These are phyloP conservation scores for Axis porcinus DNA, from an alignment of 2,113 vertebrate genomes.

Conservation along the genomic window DNA sequence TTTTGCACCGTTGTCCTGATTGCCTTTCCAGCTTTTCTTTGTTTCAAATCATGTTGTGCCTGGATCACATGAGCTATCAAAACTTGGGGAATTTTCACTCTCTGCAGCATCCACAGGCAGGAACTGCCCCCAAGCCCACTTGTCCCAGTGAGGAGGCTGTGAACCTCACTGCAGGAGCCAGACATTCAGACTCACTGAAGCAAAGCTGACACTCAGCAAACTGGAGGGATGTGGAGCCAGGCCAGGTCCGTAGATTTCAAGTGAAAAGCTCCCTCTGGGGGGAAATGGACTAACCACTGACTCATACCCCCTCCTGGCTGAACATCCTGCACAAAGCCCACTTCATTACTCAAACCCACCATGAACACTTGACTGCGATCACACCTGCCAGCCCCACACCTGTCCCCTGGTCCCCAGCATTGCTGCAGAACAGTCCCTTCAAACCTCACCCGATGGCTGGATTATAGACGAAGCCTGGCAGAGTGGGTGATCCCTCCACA, in stretches of 20 bases:
- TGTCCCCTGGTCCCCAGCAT: background rate
- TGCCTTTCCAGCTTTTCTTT: background rate
- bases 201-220: background rate
- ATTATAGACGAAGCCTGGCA: background rate
- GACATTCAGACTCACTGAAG: background rate
- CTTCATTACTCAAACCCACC: background rate
- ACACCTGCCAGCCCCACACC: background rate
- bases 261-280: background rate
- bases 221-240: background rate
- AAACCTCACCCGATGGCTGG: too few species aligned
- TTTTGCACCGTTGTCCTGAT: background rate
- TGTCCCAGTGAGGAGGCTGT: background rate
- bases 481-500: background rate
- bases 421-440: background rate
- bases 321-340: background rate
- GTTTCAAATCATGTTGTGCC: background rate
- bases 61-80: background rate
- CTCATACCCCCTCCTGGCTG: background rate
- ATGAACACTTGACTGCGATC: fast-evolving
- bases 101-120: background rate
- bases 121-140: background rate
- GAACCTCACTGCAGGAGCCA: background rate
- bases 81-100: background rate
- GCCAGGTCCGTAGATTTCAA: background rate
- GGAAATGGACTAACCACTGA: background rate